Evolutionary conservation across 2,888 invertebrate species (phyloP).

Genomic region (Petrophora chlorosata): DNA sequence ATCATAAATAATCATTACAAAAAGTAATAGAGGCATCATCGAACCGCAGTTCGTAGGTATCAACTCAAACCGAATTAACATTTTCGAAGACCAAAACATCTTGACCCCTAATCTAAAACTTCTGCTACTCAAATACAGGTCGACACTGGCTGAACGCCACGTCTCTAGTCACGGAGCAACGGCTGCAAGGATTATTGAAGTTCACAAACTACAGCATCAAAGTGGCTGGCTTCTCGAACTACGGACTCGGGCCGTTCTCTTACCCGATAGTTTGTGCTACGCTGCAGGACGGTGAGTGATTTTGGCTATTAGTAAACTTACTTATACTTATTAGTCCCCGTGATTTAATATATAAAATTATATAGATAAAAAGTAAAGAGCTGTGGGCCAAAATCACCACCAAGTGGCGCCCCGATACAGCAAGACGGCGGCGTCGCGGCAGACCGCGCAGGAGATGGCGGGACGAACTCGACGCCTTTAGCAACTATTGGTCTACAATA

Average conservation of each 20-base stretch:
- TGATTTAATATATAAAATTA: too few relatives aligned
- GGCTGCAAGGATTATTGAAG: slow-evolving; percentile 90
- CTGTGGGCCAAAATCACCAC: too few relatives aligned
- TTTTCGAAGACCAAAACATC: slow-evolving; percentile 4
- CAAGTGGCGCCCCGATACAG: too few relatives aligned
- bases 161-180: slow-evolving; percentile 89
- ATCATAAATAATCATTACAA: too few relatives aligned
- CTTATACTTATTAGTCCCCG: too few relatives aligned
- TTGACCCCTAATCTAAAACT: slow-evolving; percentile 12
- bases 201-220: slow-evolving; percentile 94
- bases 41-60: too few relatives aligned
- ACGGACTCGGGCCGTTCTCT: slow-evolving; percentile 92
- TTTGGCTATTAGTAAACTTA: slow-evolving; percentile 1
- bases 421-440: too few relatives aligned
- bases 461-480: too few relatives aligned
- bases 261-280: slow-evolving; percentile 91
- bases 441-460: too few relatives aligned
- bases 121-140: slow-evolving; percentile 49
- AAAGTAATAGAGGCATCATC: too few relatives aligned
- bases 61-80: slow-evolving; percentile 7
- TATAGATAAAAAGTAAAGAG: too few relatives aligned
- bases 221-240: slow-evolving; percentile 92
- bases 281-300: slow-evolving; percentile 89
- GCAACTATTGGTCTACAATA: too few relatives aligned
- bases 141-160: slow-evolving; percentile 77